phyloP scores from a whole-genome alignment of 2,888 invertebrate genomes.

The Ganaspis brasiliensis region DNA sequence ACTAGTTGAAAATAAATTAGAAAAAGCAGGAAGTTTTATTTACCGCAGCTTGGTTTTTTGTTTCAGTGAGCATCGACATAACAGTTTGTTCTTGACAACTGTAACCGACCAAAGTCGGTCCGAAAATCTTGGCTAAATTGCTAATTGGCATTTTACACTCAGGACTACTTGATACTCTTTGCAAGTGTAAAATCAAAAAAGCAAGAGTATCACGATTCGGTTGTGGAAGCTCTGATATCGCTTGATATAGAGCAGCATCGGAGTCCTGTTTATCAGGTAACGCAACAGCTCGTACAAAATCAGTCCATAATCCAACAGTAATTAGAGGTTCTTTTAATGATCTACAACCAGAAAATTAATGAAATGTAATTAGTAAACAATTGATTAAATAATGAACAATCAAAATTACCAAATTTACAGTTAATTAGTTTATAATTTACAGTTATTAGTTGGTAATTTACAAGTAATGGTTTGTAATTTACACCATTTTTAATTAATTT shows the following conservation, averaged over 20 bases:
- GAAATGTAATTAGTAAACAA: too few species aligned
- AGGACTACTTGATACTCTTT: conserved; percentile 88
- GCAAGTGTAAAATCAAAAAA: conserved; percentile 93
- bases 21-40: conserved; percentile 19
- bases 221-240: conserved; percentile 90
- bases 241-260: conserved; percentile 84
- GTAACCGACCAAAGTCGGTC: conserved; percentile 94
- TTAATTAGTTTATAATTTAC: too few species aligned
- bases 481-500: too few species aligned
- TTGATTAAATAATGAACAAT: too few species aligned
- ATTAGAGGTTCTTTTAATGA: conserved; percentile 94
- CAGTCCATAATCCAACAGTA: conserved; percentile 90
- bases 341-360: conserved; percentile 55
- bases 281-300: conserved; percentile 88
- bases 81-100: conserved; percentile 88
- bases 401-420: too few species aligned
- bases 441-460: too few species aligned
- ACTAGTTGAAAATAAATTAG: too few species aligned
- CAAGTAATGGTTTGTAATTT: too few species aligned
- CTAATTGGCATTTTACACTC: conserved; percentile 94
- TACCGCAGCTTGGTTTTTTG: conserved; percentile 88
- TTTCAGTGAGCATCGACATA: conserved; percentile 89
- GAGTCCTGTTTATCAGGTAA: conserved; percentile 82
- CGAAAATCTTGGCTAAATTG: conserved; percentile 93
- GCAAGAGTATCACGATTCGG: conserved; percentile 96